phyloP scores from a whole-genome alignment of 1,140 invertebrate species.

The Brachionus angularis region DNA sequence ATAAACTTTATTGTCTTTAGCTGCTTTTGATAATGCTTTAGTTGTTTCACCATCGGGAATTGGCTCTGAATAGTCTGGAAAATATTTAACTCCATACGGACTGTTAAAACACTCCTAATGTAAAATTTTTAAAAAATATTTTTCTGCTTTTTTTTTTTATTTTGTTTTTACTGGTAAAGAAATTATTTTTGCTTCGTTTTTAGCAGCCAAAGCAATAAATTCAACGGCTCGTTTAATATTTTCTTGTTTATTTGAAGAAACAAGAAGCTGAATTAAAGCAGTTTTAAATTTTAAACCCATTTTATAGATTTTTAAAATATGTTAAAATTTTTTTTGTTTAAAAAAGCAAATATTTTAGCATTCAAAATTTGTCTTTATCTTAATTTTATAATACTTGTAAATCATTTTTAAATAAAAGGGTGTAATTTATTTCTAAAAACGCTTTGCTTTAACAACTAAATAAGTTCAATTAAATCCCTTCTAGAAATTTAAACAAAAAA shows the following conservation, averaged over 20 bases:
- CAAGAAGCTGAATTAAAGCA: constrained; percentile 74
- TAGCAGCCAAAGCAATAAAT: constrained; percentile 70
- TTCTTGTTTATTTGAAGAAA: constrained; percentile 68
- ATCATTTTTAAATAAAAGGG: no score
- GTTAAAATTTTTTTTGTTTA: no score
- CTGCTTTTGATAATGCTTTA: constrained; percentile 67
- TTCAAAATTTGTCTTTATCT: no score
- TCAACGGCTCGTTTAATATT: constrained; percentile 71
- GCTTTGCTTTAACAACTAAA: no score
- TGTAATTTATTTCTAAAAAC: no score
- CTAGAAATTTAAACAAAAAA: no score
- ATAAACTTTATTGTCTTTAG: constrained; percentile 72
- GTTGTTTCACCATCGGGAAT: constrained; percentile 70
- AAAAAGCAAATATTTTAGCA: no score
- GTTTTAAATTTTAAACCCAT: constrained; percentile 60
- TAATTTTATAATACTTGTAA: no score
- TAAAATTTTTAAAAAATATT: no score
- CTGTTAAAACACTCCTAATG: constrained; percentile 84
- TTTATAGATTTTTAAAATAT: no score
- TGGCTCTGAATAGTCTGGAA: constrained; percentile 76
- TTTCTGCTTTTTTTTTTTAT: no score
- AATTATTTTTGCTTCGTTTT: constrained; percentile 71
- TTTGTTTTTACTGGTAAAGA: constrained; percentile 68
- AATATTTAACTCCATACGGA: constrained; percentile 82
- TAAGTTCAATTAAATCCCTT: no score